Conservation (phyloP, 1,140 invertebrate genomes). For the Dendrolimus kikuchii region DNA sequence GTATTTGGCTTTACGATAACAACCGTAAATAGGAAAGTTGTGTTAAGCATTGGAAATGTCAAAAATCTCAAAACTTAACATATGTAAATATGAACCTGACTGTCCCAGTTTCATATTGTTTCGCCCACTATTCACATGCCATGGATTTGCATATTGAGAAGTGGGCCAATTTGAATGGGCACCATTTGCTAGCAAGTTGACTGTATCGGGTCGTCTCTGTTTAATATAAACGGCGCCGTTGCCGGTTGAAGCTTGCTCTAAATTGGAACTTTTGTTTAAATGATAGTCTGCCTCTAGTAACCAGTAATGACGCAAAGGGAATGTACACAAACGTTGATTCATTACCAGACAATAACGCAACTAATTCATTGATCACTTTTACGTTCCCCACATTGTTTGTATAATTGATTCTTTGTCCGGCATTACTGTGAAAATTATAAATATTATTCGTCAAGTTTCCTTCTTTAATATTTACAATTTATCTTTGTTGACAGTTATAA, state of each 20-base stretch:
- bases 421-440: too few species aligned
- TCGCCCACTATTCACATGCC: slow-evolving; percentile 48
- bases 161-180: slow-evolving; percentile 49
- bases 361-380: too few species aligned
- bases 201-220: slow-evolving; percentile 35
- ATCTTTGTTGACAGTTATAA: too few species aligned
- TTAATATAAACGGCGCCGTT: slow-evolving; percentile 20
- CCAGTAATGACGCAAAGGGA: neutral
- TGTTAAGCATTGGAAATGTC: slow-evolving; percentile 14
- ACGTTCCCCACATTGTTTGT: too few species aligned
- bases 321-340: neutral
- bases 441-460: too few species aligned
- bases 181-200: slow-evolving; percentile 37
- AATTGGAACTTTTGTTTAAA: slow-evolving; percentile 13
- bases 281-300: slow-evolving; percentile 4
- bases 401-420: too few species aligned
- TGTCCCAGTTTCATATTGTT: slow-evolving; percentile 50
- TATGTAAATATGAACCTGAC: slow-evolving; percentile 37
- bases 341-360: neutral
- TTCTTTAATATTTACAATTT: too few species aligned
- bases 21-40: slow-evolving; percentile 8
- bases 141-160: slow-evolving; percentile 64
- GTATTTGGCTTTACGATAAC: slow-evolving; percentile 6
- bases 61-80: slow-evolving; percentile 20
- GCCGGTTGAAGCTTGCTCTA: slow-evolving; percentile 7